Evolutionary conservation across 1,140 invertebrate genomes (phyloP), one percentile per base, ranked within the genome.

Genomic region (Drosophila sturtevanti): DNA sequence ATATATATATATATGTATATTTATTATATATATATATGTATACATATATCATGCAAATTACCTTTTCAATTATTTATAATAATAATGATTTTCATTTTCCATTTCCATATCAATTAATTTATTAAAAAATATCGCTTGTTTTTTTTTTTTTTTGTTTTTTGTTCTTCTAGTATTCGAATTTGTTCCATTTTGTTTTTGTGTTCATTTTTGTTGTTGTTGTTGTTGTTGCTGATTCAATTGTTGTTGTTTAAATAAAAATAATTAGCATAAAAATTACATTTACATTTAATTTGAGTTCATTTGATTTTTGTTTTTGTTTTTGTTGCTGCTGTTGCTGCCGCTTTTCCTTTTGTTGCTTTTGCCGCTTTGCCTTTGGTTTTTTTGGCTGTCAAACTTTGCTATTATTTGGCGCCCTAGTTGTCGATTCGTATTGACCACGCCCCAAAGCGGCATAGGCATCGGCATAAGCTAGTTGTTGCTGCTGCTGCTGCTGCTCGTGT

Each of bases 391-490:
- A 94, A 91, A 94, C 93, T 91, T 94, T 94, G 60, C 65, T 84
- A 51, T 78, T 84, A 74, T 70, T 74, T 64, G 92, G 93, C 93
- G 84, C 75, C 90, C 92, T 93, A 78, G 84, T 79, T 34, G 85
- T 90, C 92, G 92, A 92, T 90, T 92, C 91, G 90, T 92, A 89
- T 77, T 92, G 92, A 90, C 93, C 85, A 87, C 93, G 93, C 90
- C 94, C 93, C 87, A 93, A 91, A 91, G 95, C 95, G 75, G 94
- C 94, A 76, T 94, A 94, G 73, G 94, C 94, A 90, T 95, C 95
- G 37, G 90, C 78, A 56, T 89, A 90, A 27, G 76, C 76, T 16
- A 79, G 75, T 14, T 65, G 78, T 37, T 81, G 78, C 66, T 93
- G 81, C 12, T 68, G 60, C 4, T 67, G 62, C 79, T 94, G 94